phyloP scores from a whole-genome alignment of 2,888 invertebrate genomes.

The Tineola bisselliella region DNA sequence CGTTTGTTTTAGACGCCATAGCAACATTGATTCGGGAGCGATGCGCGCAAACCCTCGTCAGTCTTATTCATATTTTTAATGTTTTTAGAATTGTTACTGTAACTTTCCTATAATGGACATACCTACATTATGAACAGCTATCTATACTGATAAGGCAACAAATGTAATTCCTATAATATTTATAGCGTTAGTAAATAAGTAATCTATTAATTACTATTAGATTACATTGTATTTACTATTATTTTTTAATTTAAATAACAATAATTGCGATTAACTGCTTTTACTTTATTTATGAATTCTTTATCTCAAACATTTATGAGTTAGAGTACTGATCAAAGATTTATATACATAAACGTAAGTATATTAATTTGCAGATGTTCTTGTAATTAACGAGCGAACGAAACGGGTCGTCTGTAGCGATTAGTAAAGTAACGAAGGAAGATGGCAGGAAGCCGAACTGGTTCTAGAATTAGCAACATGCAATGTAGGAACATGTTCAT shows the following conservation, averaged over 20 bases:
- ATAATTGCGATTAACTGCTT: no score
- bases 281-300: no score
- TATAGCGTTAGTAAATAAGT: no score
- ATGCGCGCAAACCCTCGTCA: neutral
- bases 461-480: constrained; percentile 17
- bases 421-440: constrained; percentile 7
- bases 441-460: constrained; percentile 22
- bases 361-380: neutral
- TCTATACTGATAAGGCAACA: neutral
- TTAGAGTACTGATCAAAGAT: no score
- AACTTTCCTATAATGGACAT: neutral
- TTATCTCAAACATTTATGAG: no score
- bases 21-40: neutral
- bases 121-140: neutral
- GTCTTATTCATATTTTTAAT: neutral
- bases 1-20: neutral
- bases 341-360: no score
- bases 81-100: neutral
- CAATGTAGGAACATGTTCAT: neutral
- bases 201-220: no score
- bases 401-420: constrained; percentile 9
- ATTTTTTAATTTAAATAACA: no score
- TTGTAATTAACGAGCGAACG: neutral
- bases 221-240: no score
- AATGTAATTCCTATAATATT: neutral